Conservation (phyloP, 2,113 vertebrate genomes). For the Chrysemys picta region DNA sequence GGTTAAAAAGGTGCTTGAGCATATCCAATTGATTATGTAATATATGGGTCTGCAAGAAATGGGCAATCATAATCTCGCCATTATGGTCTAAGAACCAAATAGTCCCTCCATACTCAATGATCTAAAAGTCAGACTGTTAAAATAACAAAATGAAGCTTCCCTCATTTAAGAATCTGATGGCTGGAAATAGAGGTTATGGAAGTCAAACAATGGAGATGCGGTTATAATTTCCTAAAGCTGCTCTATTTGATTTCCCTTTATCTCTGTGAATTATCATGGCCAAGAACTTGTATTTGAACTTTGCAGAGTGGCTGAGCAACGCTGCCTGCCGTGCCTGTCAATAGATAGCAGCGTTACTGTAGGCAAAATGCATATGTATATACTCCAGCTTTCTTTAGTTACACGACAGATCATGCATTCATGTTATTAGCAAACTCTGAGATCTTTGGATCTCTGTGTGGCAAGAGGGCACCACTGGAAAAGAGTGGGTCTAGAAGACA, state of each 20-base stretch:
- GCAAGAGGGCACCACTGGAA: background rate
- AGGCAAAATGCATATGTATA: constrained; percentile 53
- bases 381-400: background rate
- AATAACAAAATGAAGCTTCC: background rate
- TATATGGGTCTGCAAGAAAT: background rate
- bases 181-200: constrained; percentile 3
- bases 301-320: constrained; percentile 48
- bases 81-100: background rate
- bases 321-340: constrained; percentile 50
- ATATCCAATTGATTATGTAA: background rate
- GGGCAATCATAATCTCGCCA: accelerated
- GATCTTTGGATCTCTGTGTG: constrained; percentile 31
- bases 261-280: constrained; percentile 51
- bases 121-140: background rate
- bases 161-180: background rate
- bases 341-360: constrained; percentile 57
- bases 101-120: background rate
- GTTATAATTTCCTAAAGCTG: constrained; percentile 44
- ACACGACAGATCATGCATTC: background rate
- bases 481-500: background rate
- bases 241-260: constrained; percentile 54
- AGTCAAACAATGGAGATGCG: constrained; percentile 6
- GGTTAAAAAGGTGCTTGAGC: background rate
- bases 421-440: constrained; percentile 25
- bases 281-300: constrained; percentile 43